Conservation (phyloP, 2,113 vertebrate genomes). For the Manacus vitellinus region DNA sequence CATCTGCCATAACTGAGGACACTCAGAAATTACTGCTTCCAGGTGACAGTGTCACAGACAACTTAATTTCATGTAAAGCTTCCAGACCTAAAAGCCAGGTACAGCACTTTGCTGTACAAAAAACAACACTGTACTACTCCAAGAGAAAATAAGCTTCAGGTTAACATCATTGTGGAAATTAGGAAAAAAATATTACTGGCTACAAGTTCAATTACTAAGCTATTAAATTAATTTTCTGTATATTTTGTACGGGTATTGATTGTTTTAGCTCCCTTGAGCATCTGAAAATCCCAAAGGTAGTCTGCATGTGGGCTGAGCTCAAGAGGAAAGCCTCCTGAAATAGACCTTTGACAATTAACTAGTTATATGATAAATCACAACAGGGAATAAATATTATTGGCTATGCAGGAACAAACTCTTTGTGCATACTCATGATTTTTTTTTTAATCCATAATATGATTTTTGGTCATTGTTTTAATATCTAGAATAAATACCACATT, state of each 20-base stretch:
- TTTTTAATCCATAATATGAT: background rate
- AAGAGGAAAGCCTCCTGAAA: background rate
- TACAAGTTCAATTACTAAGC: background rate
- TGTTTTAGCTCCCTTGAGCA: background rate
- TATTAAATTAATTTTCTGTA: background rate
- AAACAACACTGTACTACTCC: background rate
- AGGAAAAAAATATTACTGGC: background rate
- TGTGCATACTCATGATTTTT: background rate
- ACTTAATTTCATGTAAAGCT: background rate
- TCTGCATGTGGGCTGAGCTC: background rate
- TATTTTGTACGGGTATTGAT: background rate
- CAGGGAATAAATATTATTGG: background rate
- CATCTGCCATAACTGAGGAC: background rate
- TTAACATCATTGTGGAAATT: background rate
- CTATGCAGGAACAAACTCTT: background rate
- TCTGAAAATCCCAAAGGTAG: background rate
- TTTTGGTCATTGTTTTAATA: background rate
- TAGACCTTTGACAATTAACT: background rate
- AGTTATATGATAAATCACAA: background rate
- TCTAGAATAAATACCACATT: background rate
- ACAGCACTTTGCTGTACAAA: background rate
- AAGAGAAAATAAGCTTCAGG: background rate
- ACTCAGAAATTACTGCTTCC: background rate
- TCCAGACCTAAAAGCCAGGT: background rate
- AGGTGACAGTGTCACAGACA: background rate